phyloP scores from a whole-genome alignment of 2,113 vertebrate species.

The Perccottus glenii region DNA sequence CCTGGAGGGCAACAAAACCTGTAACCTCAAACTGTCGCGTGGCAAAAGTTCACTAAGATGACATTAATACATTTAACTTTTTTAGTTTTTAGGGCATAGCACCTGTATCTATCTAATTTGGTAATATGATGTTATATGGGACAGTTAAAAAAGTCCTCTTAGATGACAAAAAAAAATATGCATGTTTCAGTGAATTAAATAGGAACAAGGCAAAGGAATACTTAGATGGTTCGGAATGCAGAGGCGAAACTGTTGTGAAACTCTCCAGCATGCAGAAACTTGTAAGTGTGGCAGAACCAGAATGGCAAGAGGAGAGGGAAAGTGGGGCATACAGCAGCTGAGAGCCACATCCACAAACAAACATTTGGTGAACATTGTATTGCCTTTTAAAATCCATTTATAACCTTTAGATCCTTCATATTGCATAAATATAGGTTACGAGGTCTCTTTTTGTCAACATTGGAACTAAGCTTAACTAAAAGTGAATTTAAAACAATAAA shows the following conservation, averaged over 20 bases:
- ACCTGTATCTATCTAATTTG: not conserved
- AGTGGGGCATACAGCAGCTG: constrained; percentile 20
- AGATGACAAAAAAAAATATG: too few species aligned
- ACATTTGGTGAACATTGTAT: not conserved
- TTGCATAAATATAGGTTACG: too few species aligned
- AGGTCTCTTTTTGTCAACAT: too few species aligned
- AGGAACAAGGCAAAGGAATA: constrained; percentile 11
- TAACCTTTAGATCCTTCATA: too few species aligned
- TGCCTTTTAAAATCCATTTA: too few species aligned
- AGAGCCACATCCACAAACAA: constrained; percentile 10
- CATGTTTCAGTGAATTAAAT: not conserved
- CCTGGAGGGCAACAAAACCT: not conserved
- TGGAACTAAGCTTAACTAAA: too few species aligned
- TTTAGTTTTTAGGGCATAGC: not conserved
- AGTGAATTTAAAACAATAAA: too few species aligned
- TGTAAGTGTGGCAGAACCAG: constrained; percentile 76
- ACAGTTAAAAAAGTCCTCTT: not conserved
- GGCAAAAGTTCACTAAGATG: not conserved
- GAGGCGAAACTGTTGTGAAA: constrained; percentile 77
- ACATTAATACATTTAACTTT: not conserved
- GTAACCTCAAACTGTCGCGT: not conserved
- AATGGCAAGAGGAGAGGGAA: constrained; percentile 52
- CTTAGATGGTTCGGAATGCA: constrained; percentile 58
- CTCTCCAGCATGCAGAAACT: constrained; percentile 70
- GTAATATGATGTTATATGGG: not conserved